Evolutionary conservation across 1,140 invertebrate species (phyloP), one percentile per base, ranked within the genome.

Genomic region (Acromyrmex charruanus): DNA sequence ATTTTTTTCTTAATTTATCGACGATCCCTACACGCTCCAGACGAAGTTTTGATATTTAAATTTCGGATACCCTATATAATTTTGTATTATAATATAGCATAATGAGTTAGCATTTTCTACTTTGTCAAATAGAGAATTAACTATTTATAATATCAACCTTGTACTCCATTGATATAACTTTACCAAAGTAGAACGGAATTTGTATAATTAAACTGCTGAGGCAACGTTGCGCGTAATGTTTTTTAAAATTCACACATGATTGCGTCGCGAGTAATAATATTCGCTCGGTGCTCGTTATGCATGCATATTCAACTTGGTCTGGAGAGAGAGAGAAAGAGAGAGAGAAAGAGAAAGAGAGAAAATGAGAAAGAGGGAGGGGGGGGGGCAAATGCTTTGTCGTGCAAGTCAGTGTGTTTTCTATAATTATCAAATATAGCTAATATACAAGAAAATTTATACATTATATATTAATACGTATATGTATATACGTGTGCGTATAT

Each of bases 201-300:
- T 35, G 6, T 35, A 35, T 35, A 35, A 35, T 35, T 35, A 74
- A 82, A 18, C 14, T 21, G 39, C 68, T 74, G 51, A 25, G 35
- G 68, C 53, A 9, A 21, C 10, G 16, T 10, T 9, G 18, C 35
- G 18, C 31, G 44, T 44, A 39, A 80, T 31, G 35, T 21, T 18
- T 74, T 49, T 82, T 59, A 61, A 74, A 74, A 74, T 84, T 84
- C 69, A 74, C 68, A 61, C 69, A 49, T 58, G 69, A 74, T 74
- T 55, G 68, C 69, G 25, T 44, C 25, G 51, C 21, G 31, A 81
- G 21, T 49, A 61, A 21, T 69, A 69, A 59, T 25, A 59, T 61
- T 82, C 68, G 9, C 80, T 61, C 55, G 44, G 9, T 28, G 55
- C 80, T 61, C 55, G 25, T 84, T 72, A 74, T 49, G 49, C 9